A percentile compares a stretch with the other conserved stretches of the same genome.
phyloP scores from a whole-genome alignment of 64 coral and sea anemone genomes.

The Anthopleura sola region DNA sequence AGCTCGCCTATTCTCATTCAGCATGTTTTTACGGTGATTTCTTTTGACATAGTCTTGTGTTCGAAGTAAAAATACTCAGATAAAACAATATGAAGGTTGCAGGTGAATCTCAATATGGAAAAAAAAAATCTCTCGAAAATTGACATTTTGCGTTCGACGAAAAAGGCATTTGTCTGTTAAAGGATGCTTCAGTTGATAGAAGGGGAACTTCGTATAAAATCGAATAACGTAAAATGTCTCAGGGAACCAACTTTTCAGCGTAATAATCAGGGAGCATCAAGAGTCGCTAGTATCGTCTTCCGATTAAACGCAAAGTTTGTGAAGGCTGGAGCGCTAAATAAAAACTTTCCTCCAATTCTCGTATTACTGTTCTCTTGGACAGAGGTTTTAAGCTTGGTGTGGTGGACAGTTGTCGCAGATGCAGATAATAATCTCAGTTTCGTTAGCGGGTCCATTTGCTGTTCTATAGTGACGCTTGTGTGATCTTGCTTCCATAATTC shows the following conservation, averaged over 20 bases:
- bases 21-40: too few species aligned
- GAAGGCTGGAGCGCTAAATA: slow-evolving; percentile 42
- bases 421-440: slow-evolving; percentile 17
- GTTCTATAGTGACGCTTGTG: neutral
- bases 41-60: too few species aligned
- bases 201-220: neutral
- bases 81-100: too few species aligned
- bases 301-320: slow-evolving; percentile 48
- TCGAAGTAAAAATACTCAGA: too few species aligned
- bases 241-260: neutral
- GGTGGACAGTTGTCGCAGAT: neutral
- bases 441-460: neutral
- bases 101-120: too few species aligned
- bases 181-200: too few species aligned
- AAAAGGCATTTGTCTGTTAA: too few species aligned
- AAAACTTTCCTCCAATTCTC: neutral
- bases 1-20: too few species aligned
- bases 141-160: too few species aligned
- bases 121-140: too few species aligned
- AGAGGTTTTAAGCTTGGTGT: neutral
- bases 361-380: slow-evolving; percentile 9
- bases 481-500: neutral
- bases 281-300: slow-evolving; percentile 10
- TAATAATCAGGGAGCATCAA: neutral
- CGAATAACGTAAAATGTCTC: neutral